A percentile compares a stretch with the other conserved stretches of the same genome.
Conservation (phyloP, 2,888 invertebrate species). For the Stenurella melanura region DNA sequence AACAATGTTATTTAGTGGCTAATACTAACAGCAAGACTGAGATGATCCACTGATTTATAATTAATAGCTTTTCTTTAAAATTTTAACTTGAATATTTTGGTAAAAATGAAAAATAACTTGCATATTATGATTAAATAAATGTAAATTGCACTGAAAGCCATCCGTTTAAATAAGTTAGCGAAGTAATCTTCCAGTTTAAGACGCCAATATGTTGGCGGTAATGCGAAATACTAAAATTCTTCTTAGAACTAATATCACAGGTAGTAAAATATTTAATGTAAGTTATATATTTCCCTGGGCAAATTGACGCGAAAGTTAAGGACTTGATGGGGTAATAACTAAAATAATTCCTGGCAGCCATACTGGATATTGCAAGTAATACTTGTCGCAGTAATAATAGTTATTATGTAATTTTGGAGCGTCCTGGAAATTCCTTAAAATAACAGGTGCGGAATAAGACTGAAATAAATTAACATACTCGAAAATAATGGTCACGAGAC, state of each 20-base stretch:
- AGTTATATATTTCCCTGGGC: conserved; percentile 20
- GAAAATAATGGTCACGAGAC: conserved; percentile 12
- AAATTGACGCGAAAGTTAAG: conserved; percentile 2
- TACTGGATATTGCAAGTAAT: conserved; percentile 17
- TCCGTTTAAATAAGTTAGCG: conserved; percentile 13
- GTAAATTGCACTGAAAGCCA: neutral
- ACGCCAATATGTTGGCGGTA: conserved; percentile 10
- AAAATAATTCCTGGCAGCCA: conserved; percentile 22
- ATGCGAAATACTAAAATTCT: conserved; percentile 25
- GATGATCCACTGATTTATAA: no score
- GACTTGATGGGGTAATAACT: conserved; percentile 35
- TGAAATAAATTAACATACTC: conserved; percentile 30
- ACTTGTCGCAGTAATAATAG: conserved; percentile 53
- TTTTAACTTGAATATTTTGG: neutral
- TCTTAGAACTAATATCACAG: conserved; percentile 25
- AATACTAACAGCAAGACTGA: no score
- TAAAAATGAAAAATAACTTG: neutral
- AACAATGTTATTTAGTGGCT: no score
- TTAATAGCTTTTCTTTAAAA: no score
- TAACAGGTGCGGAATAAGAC: conserved; percentile 56
- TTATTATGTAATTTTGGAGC: conserved; percentile 58
- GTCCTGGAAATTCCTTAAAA: conserved; percentile 57
- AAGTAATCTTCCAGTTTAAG: neutral
- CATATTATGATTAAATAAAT: neutral
- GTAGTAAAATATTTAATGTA: conserved; percentile 30